Evolutionary conservation across 1,140 invertebrate genomes (phyloP).

Genomic region (Gonatopus flavifemur): DNA sequence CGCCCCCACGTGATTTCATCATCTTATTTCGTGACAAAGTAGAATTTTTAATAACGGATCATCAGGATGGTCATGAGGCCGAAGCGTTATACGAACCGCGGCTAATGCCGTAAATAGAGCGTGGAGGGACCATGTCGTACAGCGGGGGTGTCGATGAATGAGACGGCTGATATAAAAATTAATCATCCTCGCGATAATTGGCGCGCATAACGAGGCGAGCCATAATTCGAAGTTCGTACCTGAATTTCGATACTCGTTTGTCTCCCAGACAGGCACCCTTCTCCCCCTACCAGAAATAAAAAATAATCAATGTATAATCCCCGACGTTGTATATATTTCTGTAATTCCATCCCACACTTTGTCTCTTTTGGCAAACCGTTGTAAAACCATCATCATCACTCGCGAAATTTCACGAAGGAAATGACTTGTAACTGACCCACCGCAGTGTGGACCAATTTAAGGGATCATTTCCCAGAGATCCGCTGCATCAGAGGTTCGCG

Average conservation of each 20-base stretch:
- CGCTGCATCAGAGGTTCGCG: slow-evolving; percentile 33
- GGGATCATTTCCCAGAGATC: slow-evolving; percentile 32
- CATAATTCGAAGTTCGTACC: too few species aligned
- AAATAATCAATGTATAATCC: too few species aligned
- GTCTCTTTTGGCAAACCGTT: too few species aligned
- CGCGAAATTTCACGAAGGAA: slow-evolving; percentile 31
- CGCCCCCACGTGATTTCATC: slow-evolving; percentile 3
- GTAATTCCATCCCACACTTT: too few species aligned
- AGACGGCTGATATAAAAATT: background rate
- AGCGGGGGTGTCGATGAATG: background rate
- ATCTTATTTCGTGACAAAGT: slow-evolving; percentile 1
- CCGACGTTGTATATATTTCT: too few species aligned
- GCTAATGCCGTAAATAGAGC: slow-evolving; percentile 3
- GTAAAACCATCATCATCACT: too few species aligned
- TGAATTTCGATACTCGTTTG: too few species aligned
- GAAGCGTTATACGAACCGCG: background rate
- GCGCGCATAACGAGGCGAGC: background rate
- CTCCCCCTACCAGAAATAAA: too few species aligned
- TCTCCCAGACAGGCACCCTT: too few species aligned
- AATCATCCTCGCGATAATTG: background rate
- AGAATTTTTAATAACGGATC: slow-evolving; percentile 4
- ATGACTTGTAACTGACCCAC: slow-evolving; percentile 38
- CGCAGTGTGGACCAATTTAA: slow-evolving; percentile 39
- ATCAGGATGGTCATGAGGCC: too few species aligned
- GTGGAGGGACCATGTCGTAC: background rate